Evolutionary conservation across 2,797 vertebrate species (phyloP).

Genomic region (Lemur catta): DNA sequence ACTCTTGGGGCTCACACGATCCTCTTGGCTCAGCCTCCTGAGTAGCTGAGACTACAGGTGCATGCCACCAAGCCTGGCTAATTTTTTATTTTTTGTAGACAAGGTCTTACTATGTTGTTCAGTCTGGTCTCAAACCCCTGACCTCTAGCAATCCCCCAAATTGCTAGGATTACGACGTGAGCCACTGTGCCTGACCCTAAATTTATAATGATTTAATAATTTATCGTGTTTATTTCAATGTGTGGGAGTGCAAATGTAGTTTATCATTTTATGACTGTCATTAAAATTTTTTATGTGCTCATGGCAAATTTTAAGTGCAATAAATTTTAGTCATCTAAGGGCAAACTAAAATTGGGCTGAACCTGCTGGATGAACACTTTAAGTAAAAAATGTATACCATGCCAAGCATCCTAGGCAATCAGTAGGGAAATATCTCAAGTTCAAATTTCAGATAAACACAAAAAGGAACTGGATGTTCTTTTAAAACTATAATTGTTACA

Average conservation of each 20-base stretch:
- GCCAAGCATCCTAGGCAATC: background rate
- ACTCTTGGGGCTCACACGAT: background rate
- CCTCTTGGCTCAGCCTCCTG: background rate
- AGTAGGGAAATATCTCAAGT: constrained; percentile 40
- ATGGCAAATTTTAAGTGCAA: constrained; percentile 39
- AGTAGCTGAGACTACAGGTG: background rate
- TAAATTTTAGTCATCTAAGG: constrained; percentile 53
- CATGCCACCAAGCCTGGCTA: background rate
- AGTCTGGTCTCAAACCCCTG: background rate
- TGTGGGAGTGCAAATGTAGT: background rate
- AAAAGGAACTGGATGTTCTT: background rate
- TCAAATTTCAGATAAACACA: constrained; percentile 42
- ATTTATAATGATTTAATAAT: background rate
- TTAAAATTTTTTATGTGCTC: constrained; percentile 33
- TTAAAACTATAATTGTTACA: constrained; percentile 25
- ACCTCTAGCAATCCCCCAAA: background rate
- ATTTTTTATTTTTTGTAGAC: too few species aligned
- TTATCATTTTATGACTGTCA: constrained; percentile 43
- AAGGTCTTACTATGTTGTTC: too few species aligned
- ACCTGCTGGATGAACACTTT: constrained; percentile 7
- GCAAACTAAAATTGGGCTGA: constrained; percentile 45
- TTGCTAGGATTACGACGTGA: background rate
- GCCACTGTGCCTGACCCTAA: background rate
- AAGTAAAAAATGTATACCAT: constrained; percentile 31
- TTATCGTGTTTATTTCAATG: constrained; percentile 36